phyloP scores from a whole-genome alignment of 2,113 vertebrate genomes.

The Toxotes chatareus region DNA sequence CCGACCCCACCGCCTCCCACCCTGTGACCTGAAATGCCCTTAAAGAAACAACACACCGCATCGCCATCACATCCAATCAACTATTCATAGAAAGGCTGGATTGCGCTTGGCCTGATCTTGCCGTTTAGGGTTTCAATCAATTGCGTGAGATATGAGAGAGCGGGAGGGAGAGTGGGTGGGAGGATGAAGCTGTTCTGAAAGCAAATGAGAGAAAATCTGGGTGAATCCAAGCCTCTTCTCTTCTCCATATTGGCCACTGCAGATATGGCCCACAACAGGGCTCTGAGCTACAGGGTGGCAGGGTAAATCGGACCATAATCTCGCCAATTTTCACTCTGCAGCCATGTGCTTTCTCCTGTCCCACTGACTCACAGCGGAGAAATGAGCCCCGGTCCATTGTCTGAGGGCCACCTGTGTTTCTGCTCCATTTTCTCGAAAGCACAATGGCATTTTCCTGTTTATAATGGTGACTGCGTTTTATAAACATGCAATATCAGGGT shows the following conservation, averaged over 20 bases:
- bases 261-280: constrained; percentile 11
- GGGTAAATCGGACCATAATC: constrained; percentile 57
- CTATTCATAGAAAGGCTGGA: constrained; percentile 75
- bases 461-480: constrained; percentile 22
- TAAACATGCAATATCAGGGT: constrained; percentile 42
- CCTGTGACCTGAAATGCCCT: constrained; percentile 76
- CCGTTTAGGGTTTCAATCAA: constrained; percentile 80
- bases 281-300: constrained; percentile 41
- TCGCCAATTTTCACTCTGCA: constrained; percentile 57
- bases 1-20: constrained; percentile 26
- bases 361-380: constrained; percentile 56
- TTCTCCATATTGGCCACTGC: constrained; percentile 26
- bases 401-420: constrained; percentile 69
- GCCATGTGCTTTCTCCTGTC: constrained; percentile 59
- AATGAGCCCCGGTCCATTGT: constrained; percentile 61
- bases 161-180: constrained; percentile 27
- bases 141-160: constrained; percentile 70
- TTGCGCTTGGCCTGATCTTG: constrained; percentile 43
- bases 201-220: constrained; percentile 56
- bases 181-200: constrained; percentile 56
- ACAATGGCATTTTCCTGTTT: constrained; percentile 71
- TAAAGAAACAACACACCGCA: constrained; percentile 73
- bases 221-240: constrained; percentile 44
- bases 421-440: constrained; percentile 54
- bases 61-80: constrained; percentile 69